Evolutionary conservation across 2,113 vertebrate species (phyloP), one percentile per base, ranked within the genome.

Genomic region (Trachemys scripta): DNA sequence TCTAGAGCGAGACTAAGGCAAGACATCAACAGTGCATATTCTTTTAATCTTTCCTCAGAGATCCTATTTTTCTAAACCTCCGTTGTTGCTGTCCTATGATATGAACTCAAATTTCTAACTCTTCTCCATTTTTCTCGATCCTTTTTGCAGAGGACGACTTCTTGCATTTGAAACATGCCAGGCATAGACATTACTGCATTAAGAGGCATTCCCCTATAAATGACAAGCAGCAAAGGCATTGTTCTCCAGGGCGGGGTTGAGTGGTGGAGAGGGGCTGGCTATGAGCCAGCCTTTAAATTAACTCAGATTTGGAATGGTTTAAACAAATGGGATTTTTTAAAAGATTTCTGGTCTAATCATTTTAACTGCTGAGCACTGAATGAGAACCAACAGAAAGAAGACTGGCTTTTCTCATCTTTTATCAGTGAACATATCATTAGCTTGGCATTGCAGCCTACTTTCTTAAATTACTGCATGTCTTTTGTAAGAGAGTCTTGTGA

Each of bases 341-440:
- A 83, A 29, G 80, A 80, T 72, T 94, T 80, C 45, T 89, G 90
- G 85, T 94, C 79, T 35, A 38, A n/a, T 78, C 92, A 82, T 94
- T 97, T 95, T 56, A 35, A 91, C 84, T 87, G 93, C 81, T 88
- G 51, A 88, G 85, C 56, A 83, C 11, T 38, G 24, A 93, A n/a
- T 31, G 19, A 89, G 57, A 90, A 54, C 45, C 80, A 38, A 89
- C 42, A 90, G 50, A 47, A 90, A 35, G 45, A 85, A 56, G 20
- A 31, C 80, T 83, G 22, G 17, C 78, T 83, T 2, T 59, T 29
- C 84, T 59, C 87, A 56, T 13, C n/a, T 92, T 78, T 65, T 94
- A 47, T 75, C 80, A 81, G 87, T 51, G 93, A 75, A 93, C 75
- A 69, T 88, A 81, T 81, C 35, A n/a, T 24, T 85, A 0, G 0